Base-by-base conservation (phyloP, 2,888 invertebrate species). In the Drosophila paranaensis region DNA sequence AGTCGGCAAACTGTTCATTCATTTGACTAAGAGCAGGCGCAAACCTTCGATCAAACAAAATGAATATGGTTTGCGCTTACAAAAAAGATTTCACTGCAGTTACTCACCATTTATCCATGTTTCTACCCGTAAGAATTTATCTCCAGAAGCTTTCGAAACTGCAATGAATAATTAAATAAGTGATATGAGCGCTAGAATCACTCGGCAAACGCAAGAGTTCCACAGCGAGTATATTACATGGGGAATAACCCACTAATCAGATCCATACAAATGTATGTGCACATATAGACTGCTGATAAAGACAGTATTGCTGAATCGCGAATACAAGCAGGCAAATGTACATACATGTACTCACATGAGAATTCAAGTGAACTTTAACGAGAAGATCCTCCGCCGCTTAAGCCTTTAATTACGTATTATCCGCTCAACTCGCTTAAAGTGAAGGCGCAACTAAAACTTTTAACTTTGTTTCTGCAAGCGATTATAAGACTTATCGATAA, bases 1-100 rank as follows among this genome's bases (percentile, higher is more conserved):
- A 74, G 35, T 77, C 74, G 0, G 65, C 6, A 46, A 72, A 77
- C 11, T 71, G 48, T 4, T 9, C 27, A 8, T 13, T 25, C 0
- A 77, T 37, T 11, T 2, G 20, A 9, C 53, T 37, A 11, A 60
- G 57, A 16, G 48, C 16, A 6, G 10, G 35, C 14, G 65, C 42
- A 16, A 77, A 13, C 72, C 74, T 74, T 40, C 5, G 20, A 45
- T 20, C 5, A 45, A 45, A 40, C 3, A n/a, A 20, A 40, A 6
- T 16, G 2, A 30, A 13, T 45, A 45, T 9, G n/a, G 2, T 10
- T 48, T 48, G n/a, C 6, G 2, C 14, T 30, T 9, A n/a, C 9
- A 5, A n/a, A n/a, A n/a, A 48, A 30, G 2, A 30, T 1, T 2
- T 11, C 0, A n/a, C 1, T 20, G 8, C 10, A 30, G 6, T 8